Base-by-base conservation (phyloP, 2,888 invertebrate species). In the Caenorhabditis afra region DNA sequence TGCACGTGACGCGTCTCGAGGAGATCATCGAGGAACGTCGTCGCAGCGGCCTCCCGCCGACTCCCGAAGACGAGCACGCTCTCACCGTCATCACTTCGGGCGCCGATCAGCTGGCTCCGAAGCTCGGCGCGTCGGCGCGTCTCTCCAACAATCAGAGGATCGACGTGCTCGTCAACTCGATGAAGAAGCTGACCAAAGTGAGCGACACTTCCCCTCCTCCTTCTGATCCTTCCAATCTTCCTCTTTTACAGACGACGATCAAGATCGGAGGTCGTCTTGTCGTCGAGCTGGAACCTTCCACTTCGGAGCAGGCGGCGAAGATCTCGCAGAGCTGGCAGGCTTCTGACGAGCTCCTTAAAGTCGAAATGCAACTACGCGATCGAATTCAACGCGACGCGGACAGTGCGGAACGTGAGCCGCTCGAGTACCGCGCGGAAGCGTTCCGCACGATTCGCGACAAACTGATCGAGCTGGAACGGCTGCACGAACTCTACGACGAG, bases 211-310 rank as follows among this genome's bases (percentile, higher is more conserved):
- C n/a, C n/a, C n/a, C n/a, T n/a, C 10, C 14, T 39, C 53, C 16
- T 50, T 61, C 16, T 16, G 11, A 45, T 39, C 3, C 16, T 35
- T 35, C n/a, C 23, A 8, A 11, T 11, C 16, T 23, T 44, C 35
- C 14, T 35, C 16, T 22, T 23, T 22, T 39, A 18, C 75, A 82
- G 82, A 78, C 68, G 20, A 68, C 73, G 20, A 74, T 66, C 11
- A 81, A 78, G 58, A 64, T 81, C 47, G 83, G 82, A 41, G 81
- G 67, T 11, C 80, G 86, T 0, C 79, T 86, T 35, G 85, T 86
- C 39, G 86, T 86, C 20, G 85, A 86, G 10, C 75, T 86, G 16
- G 80, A 82, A 16, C 85, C 86, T 2, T 81, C 83, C n/a, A 86
- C 86, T 35, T 85, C 85, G 5, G 59, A 49, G 20, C 65, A 65